Evolutionary conservation across 2,888 invertebrate genomes (phyloP).

Genomic region (Drosophila putrida): DNA sequence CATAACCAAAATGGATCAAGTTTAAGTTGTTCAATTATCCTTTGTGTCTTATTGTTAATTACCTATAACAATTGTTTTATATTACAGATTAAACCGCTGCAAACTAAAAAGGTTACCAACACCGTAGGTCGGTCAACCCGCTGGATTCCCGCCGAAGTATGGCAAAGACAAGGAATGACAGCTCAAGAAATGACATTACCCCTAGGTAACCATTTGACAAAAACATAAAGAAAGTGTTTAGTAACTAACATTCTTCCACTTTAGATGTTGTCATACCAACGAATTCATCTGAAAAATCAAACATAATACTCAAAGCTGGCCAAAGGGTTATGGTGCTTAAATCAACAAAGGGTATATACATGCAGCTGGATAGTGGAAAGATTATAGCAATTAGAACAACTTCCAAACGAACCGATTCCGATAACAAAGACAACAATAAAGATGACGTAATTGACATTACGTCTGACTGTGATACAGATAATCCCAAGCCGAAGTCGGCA

Average conservation of each 20-base stretch:
- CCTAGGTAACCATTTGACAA: slow-evolving; percentile 87
- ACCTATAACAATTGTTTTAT: neutral
- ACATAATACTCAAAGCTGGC: slow-evolving; percentile 96
- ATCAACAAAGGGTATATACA: slow-evolving; percentile 97
- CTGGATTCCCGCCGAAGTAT: slow-evolving; percentile 96
- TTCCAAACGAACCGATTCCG: slow-evolving; percentile 77
- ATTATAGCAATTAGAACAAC: slow-evolving; percentile 93
- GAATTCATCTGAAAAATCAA: slow-evolving; percentile 94
- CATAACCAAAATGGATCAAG: too few relatives aligned
- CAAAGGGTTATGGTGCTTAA: slow-evolving; percentile 97
- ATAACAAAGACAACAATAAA: slow-evolving; percentile 64
- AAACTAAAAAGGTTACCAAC: slow-evolving; percentile 87
- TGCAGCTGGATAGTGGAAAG: slow-evolving; percentile 97
- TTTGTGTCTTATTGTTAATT: neutral
- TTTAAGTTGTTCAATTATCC: too few relatives aligned
- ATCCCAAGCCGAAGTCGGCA: slow-evolving; percentile 59
- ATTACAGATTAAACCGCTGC: slow-evolving; percentile 92
- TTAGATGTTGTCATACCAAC: slow-evolving; percentile 96
- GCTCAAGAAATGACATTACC: slow-evolving; percentile 98
- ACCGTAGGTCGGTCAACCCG: slow-evolving; percentile 86
- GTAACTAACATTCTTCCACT: slow-evolving; percentile 7
- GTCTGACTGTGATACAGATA: slow-evolving; percentile 73
- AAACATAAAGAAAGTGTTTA: too few relatives aligned
- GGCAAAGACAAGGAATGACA: slow-evolving; percentile 97
- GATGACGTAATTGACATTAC: slow-evolving; percentile 83